Evolutionary conservation across 35 echinoderm and acorn worm genomes (phyloP).

Genomic region (Ptychodera flava): DNA sequence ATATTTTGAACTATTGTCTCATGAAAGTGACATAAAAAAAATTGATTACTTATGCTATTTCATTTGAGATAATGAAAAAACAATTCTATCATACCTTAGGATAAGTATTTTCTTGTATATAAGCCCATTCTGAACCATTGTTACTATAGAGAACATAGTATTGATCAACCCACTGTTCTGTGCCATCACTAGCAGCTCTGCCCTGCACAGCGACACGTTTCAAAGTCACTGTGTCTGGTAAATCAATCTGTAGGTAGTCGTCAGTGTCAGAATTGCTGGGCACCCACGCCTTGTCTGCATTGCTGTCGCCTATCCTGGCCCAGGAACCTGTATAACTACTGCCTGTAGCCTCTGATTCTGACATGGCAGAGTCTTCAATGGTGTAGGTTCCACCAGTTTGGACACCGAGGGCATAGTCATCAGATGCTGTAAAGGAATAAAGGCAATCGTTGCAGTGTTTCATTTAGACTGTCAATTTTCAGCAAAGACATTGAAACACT

Average conservation of each 20-base stretch:
- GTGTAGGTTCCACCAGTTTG: conserved; percentile 5
- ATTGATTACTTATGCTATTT: conserved; percentile 20
- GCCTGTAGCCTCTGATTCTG: conserved; percentile 36
- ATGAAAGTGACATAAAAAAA: too few species aligned
- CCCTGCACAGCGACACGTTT: conserved; percentile 47
- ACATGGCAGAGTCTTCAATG: conserved; percentile 17
- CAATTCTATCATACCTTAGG: too few species aligned
- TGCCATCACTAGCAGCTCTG: neutral
- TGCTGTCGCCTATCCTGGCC: conserved; percentile 24
- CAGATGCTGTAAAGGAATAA: conserved; percentile 28
- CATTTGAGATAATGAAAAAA: too few species aligned
- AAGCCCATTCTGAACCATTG: conserved; percentile 35
- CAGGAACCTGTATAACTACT: conserved; percentile 8
- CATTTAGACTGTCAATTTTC: neutral
- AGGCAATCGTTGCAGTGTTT: neutral
- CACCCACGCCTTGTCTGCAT: conserved; percentile 40
- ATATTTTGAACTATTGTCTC: too few species aligned
- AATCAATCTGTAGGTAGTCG: conserved; percentile 52
- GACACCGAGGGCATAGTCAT: conserved; percentile 50
- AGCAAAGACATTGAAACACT: neutral
- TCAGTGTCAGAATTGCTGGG: conserved; percentile 40
- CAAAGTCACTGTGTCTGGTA: conserved; percentile 54
- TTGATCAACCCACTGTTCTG: conserved; percentile 36
- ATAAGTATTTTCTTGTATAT: conserved; percentile 21
- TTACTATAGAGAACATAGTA: conserved; percentile 34